phyloP scores from a whole-genome alignment of 35 echinoderm and acorn worm genomes.

The Apostichopus japonicus region DNA sequence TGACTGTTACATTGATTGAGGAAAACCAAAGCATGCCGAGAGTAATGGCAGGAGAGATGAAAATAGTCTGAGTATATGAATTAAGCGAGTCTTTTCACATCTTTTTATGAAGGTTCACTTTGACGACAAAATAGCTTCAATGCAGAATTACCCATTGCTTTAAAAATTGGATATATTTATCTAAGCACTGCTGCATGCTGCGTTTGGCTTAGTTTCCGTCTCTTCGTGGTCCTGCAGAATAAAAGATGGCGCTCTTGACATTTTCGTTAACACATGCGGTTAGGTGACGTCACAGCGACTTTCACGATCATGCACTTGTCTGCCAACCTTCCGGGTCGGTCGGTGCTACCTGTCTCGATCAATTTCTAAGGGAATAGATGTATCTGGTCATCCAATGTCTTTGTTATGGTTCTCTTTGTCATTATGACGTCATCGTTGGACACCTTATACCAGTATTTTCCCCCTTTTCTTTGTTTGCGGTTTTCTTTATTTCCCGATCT shows the following conservation, averaged over 20 bases:
- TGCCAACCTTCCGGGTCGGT: background rate
- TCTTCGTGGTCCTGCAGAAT: background rate
- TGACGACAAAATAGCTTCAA: background rate
- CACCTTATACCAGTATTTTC: background rate
- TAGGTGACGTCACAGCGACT: background rate
- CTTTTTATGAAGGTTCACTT: too few species aligned
- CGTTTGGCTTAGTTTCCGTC: background rate
- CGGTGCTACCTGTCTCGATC: background rate
- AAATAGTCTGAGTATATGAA: too few species aligned
- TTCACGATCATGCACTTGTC: background rate
- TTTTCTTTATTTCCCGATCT: background rate
- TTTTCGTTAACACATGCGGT: background rate
- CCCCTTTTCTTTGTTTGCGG: background rate
- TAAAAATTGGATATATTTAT: background rate
- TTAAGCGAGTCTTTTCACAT: too few species aligned
- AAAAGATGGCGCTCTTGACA: background rate
- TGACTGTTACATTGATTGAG: too few species aligned
- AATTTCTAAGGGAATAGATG: background rate
- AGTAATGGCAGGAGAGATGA: too few species aligned
- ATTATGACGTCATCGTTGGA: background rate
- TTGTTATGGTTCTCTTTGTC: background rate
- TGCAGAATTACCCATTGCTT: background rate
- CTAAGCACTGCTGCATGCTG: background rate
- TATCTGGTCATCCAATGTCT: background rate
- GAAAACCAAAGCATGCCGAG: too few species aligned